Percentiles rank a stretch among this genome's conserved stretches.
phyloP scores from a whole-genome alignment of 2,797 vertebrate genomes.

The Podargus strigoides region DNA sequence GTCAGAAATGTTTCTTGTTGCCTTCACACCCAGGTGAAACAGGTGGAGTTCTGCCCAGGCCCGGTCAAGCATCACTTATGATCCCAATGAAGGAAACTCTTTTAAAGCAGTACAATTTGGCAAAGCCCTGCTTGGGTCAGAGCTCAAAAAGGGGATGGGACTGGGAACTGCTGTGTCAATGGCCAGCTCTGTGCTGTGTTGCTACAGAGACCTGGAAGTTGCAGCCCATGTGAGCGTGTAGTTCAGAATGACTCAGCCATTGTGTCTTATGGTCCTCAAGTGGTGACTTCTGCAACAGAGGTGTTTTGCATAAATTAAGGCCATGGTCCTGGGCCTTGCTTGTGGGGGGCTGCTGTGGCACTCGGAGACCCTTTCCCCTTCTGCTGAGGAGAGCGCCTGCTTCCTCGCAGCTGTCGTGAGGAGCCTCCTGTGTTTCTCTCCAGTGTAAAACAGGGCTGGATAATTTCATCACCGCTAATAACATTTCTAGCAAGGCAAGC shows the following conservation, averaged over 20 bases:
- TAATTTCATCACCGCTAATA: conserved; percentile 57
- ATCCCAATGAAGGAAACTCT: background rate
- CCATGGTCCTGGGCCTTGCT: background rate
- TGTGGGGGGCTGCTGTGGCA: background rate
- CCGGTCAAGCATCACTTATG: background rate
- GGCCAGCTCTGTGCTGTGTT: rapidly evolving
- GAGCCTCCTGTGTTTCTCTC: background rate
- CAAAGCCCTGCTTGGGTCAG: background rate
- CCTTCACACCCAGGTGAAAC: background rate
- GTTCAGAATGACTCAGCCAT: background rate
- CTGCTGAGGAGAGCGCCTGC: background rate
- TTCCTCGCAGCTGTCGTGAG: background rate
- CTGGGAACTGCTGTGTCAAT: rapidly evolving
- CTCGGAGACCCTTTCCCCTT: background rate
- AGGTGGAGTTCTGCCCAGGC: background rate
- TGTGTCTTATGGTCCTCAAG: background rate
- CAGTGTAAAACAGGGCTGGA: background rate
- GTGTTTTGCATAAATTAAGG: background rate
- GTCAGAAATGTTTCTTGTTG: background rate
- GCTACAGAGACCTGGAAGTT: background rate
- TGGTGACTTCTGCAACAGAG: background rate
- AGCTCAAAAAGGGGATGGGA: background rate
- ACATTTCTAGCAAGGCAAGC: conserved; percentile 38
- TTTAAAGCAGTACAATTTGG: background rate
- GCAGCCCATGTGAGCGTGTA: rapidly evolving